phyloP scores from a whole-genome alignment of 2,888 invertebrate species.

The Rhogogaster chlorosoma region DNA sequence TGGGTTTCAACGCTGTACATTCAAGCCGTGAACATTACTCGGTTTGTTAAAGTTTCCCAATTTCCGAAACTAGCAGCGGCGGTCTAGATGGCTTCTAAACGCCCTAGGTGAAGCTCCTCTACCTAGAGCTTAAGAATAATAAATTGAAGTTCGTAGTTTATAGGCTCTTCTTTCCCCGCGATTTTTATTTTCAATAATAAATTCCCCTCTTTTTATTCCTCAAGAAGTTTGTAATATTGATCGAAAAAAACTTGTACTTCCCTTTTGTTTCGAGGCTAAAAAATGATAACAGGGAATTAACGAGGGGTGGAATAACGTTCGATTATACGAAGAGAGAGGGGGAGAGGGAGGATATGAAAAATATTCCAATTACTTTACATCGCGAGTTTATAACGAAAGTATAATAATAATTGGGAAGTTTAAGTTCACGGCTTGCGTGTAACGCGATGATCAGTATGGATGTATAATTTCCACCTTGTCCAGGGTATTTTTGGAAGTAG shows the following conservation, averaged over 20 bases:
- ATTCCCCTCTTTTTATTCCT: background rate
- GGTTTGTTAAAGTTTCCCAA: background rate
- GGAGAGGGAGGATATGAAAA: background rate
- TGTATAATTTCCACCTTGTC: slow-evolving; percentile 11
- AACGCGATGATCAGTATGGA: background rate
- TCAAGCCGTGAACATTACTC: slow-evolving; percentile 21
- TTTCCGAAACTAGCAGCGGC: background rate
- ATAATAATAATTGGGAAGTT: background rate
- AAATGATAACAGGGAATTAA: background rate
- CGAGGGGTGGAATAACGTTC: background rate
- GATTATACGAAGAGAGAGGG: background rate
- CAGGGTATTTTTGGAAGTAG: slow-evolving; percentile 17
- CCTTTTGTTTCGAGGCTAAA: background rate
- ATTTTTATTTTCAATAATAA: background rate
- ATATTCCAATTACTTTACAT: background rate
- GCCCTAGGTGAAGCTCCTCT: background rate
- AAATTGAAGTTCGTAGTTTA: background rate
- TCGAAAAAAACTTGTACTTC: background rate
- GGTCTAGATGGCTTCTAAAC: background rate
- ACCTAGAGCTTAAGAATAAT: background rate
- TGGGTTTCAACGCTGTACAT: background rate
- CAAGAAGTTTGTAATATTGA: background rate
- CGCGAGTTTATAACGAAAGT: background rate
- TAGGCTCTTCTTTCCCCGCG: background rate
- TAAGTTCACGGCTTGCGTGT: background rate